phyloP scores from a whole-genome alignment of 2,113 vertebrate species.

The Gobio gobio region DNA sequence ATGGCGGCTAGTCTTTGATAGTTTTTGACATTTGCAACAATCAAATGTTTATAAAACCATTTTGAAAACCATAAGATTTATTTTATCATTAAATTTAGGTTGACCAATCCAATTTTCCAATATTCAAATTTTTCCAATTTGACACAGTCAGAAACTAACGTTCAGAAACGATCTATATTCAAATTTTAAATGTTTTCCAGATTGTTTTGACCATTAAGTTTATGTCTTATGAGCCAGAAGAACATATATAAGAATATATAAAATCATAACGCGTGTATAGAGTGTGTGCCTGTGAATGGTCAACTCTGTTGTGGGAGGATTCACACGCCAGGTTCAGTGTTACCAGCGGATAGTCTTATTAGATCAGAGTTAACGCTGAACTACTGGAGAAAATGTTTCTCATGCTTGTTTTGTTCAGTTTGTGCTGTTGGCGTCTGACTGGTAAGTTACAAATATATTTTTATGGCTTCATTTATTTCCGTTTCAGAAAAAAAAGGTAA shows the following conservation, averaged over 20 bases:
- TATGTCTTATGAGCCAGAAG: background rate
- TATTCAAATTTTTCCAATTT: background rate
- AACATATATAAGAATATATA: background rate
- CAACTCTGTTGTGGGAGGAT: background rate
- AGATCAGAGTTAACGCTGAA: background rate
- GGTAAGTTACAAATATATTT: background rate
- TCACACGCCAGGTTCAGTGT: background rate
- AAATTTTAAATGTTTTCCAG: background rate
- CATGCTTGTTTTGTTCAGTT: background rate
- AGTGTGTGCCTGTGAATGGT: background rate
- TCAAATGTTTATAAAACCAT: background rate
- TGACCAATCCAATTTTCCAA: background rate
- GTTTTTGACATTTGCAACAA: background rate
- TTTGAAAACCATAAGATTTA: background rate
- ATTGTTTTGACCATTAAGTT: background rate
- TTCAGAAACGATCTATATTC: background rate
- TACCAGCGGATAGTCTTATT: background rate
- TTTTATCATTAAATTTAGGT: background rate
- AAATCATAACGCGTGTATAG: background rate
- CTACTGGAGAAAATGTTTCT: background rate
- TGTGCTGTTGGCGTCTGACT: background rate
- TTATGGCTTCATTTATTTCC: background rate
- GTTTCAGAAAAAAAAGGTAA: background rate
- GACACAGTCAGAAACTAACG: background rate
- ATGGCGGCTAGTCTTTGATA: background rate